Evolutionary conservation across 2,888 invertebrate species (phyloP).

Genomic region (Hydriomena furcata): DNA sequence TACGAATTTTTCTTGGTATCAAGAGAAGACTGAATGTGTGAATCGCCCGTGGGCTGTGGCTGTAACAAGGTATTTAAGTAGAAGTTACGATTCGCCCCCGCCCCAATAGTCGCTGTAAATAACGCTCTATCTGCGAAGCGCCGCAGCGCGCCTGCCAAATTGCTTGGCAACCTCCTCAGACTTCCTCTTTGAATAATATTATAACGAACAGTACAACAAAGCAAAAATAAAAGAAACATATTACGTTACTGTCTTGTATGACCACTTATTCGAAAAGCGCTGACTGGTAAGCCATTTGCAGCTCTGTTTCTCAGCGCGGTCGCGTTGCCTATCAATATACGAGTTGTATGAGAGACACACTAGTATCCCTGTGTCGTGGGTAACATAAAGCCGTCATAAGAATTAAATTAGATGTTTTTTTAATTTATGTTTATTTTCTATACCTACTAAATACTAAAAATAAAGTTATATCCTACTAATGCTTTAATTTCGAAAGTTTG

Average conservation of each 20-base stretch:
- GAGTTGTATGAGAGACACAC: no score
- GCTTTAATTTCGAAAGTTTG: no score
- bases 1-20: constrained; percentile 46
- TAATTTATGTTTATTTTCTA: no score
- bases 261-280: constrained; percentile 12
- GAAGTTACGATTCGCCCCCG: constrained; percentile 68
- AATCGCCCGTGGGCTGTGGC: constrained; percentile 43
- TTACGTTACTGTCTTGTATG: constrained; percentile 42
- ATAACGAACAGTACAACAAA: constrained; percentile 69
- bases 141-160: constrained; percentile 72
- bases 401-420: no score
- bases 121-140: constrained; percentile 70
- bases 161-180: constrained; percentile 78
- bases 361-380: no score
- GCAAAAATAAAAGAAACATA: constrained; percentile 60
- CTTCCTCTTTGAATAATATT: constrained; percentile 78
- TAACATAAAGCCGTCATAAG: no score
- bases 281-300: not conserved
- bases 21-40: constrained; percentile 48
- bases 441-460: no score
- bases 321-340: no score
- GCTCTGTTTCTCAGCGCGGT: no score
- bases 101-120: constrained; percentile 73
- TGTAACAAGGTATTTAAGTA: constrained; percentile 74
- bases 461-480: no score